These are phyloP conservation scores for Sitodiplosis mosellana DNA, from an alignment of 1,140 invertebrate species.

Conservation along the genomic window DNA sequence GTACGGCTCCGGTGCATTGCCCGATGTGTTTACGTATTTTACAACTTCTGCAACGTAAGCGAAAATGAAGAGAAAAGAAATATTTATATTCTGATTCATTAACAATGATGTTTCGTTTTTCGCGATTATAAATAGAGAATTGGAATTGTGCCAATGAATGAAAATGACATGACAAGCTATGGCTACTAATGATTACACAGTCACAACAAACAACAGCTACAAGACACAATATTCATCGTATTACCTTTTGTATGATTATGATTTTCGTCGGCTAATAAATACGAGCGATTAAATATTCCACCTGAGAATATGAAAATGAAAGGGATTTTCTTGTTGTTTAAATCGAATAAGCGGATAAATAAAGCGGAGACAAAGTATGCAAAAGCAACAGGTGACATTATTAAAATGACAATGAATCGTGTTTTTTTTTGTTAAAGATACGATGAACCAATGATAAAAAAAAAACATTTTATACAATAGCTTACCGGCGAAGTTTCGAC, in stretches of 20 bases:
- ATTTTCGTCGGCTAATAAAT: slow-evolving; percentile 2
- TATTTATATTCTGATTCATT: slow-evolving; percentile 13
- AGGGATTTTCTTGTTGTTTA: no score
- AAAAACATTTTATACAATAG: no score
- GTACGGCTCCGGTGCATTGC: slow-evolving; percentile 2
- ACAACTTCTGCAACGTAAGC: slow-evolving; percentile 3
- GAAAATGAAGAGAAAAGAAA: slow-evolving; percentile 14
- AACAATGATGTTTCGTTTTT: slow-evolving; percentile 17
- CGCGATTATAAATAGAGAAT: slow-evolving; percentile 12
- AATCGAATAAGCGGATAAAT: neutral
- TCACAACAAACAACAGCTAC: slow-evolving; percentile 2
- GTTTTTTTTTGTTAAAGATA: no score
- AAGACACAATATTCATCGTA: neutral
- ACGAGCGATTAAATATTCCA: slow-evolving; percentile 4
- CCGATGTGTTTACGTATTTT: slow-evolving; percentile 1
- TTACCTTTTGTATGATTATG: slow-evolving; percentile 4
- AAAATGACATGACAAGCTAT: neutral
- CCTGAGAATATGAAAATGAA: neutral
- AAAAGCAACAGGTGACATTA: neutral
- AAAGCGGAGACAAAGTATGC: neutral
- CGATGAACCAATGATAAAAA: no score
- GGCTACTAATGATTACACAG: neutral
- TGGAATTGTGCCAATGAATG: neutral
- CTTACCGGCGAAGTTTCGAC: neutral
- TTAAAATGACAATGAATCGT: no score